phyloP scores from a whole-genome alignment of 2,797 vertebrate species.

The Chaenodraco wilsoni region DNA sequence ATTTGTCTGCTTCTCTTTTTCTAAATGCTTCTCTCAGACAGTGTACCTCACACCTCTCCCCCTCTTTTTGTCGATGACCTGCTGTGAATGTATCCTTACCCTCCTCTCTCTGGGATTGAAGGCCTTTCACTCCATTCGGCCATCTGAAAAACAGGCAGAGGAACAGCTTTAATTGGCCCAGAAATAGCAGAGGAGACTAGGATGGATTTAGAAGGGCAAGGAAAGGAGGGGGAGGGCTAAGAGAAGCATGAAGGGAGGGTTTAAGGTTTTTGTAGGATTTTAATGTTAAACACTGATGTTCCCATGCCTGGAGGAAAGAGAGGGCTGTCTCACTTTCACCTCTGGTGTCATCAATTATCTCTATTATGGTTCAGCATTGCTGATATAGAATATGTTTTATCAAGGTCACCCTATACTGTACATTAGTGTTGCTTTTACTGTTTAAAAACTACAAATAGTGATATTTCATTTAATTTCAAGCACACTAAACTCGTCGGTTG shows the following conservation, averaged over 20 bases:
- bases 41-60: conserved; percentile 25
- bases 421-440: not conserved
- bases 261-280: conserved; percentile 56
- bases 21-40: conserved; percentile 9
- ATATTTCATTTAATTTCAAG: not conserved
- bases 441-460: conserved; percentile 5
- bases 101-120: conserved; percentile 60
- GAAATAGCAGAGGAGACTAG: conserved; percentile 65
- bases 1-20: conserved; percentile 3
- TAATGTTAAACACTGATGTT: conserved; percentile 54
- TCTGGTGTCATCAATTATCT: conserved; percentile 35
- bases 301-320: conserved; percentile 31
- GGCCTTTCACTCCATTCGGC: conserved; percentile 48
- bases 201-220: conserved; percentile 44
- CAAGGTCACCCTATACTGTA: conserved; percentile 18
- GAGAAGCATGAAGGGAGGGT: conserved; percentile 32
- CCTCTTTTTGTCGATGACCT: conserved; percentile 46
- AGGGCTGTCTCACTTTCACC: conserved; percentile 15
- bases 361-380: conserved; percentile 2
- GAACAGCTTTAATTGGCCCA: conserved; percentile 70
- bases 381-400: not conserved
- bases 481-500: not conserved
- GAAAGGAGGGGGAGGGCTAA: conserved; percentile 21
- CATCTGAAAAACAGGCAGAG: conserved; percentile 36
- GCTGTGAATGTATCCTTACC: conserved; percentile 55